Conservation (phyloP, 2,888 invertebrate genomes). For the Nemotelus pantherinus region DNA sequence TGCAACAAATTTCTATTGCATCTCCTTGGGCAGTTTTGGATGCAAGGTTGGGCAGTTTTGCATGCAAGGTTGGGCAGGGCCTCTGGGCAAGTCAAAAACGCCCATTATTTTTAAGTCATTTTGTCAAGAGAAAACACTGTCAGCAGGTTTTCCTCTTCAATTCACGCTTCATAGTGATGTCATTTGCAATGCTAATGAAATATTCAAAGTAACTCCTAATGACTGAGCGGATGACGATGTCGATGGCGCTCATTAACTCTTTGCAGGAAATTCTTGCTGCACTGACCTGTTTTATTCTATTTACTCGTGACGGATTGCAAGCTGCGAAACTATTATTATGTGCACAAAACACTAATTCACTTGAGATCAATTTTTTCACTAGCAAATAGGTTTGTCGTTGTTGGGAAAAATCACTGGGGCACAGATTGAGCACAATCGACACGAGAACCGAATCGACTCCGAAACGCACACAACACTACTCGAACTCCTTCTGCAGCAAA, state of each 20-base stretch:
- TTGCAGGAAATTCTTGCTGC: conserved; percentile 14
- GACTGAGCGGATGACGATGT: conserved; percentile 10
- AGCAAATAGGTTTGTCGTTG: background rate
- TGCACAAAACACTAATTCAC: background rate
- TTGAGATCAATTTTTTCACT: background rate
- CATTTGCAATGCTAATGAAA: conserved; percentile 37
- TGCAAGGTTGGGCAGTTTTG: background rate
- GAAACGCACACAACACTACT: conserved; percentile 33
- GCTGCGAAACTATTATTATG: background rate
- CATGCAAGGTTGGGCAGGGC: background rate
- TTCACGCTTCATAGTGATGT: conserved; percentile 27
- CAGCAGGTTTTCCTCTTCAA: background rate
- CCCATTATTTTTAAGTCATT: no score
- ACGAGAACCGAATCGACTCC: conserved; percentile 1
- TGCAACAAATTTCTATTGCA: conserved; percentile 8
- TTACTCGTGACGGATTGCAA: background rate
- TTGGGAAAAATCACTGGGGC: conserved; percentile 26
- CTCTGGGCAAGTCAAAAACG: no score
- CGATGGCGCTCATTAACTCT: background rate
- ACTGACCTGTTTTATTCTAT: conserved; percentile 33
- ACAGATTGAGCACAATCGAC: conserved; percentile 9
- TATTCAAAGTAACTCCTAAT: conserved; percentile 11
- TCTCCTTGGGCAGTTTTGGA: background rate
- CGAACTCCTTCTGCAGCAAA: conserved; percentile 28
- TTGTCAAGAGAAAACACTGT: no score